Base-by-base conservation (phyloP, 2,797 vertebrate species). In the Valencia hispanica region DNA sequence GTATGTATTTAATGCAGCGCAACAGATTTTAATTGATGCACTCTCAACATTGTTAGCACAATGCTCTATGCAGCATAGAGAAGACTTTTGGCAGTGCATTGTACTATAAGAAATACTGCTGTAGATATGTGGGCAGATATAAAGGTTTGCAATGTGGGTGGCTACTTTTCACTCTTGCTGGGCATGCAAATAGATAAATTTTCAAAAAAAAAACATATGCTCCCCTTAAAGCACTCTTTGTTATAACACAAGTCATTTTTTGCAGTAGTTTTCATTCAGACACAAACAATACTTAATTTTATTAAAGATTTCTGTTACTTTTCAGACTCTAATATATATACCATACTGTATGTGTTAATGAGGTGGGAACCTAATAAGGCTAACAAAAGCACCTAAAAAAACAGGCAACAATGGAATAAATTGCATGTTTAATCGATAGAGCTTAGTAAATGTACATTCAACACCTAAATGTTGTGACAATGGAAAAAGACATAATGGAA, bases 101-200 rank as follows among this genome's bases (percentile, higher is more conserved):
- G 73, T 48, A 47, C 74, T 70, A 75, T 66, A 73, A 74, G 71
- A 79, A 79, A 83, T 75, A 78, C 61, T 65, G 80, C 65, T 68
- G 81, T 73, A 89, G 70, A 72, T 59, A 74, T 50, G 87, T 92
- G 89, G 89, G 88, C 76, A 61, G 86, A 87, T 79, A 82, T 86
- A 72, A 84, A 81, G 74, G 87, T 74, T 84, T 83, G 79, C 79
- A 39, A 83, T 81, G 91, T 94, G 89, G 93, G 94, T 72, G 91
- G 91, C 81, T 87, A 81, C 77, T 82, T 89, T 89, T 77, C 63
- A 76, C 87, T 77, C 82, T 63, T 82, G 70, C 81, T 75, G 83
- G 74, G 81, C 84, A 87, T 86, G 82, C 81, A 88, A 80, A 89
- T 83, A 68, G 74, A 87, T 75, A 86, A 71, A 73, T 81, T 80